phyloP scores from a whole-genome alignment of 2,113 vertebrate genomes.

The Chaenogobius annularis region DNA sequence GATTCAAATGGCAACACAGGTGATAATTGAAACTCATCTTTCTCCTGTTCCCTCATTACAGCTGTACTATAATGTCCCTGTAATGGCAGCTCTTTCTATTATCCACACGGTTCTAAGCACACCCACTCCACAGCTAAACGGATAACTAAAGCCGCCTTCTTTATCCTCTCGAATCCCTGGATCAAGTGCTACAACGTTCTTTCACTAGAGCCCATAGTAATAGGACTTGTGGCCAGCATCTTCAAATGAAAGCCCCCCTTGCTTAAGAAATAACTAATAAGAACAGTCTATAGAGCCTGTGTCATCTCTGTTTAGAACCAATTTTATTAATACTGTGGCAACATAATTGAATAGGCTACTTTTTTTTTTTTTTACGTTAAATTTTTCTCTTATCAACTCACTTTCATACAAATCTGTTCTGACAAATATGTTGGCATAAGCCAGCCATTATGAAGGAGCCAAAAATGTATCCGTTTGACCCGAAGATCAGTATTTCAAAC shows the following conservation, averaged over 20 bases:
- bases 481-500: too few relatives aligned
- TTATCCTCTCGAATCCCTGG: slow-evolving; percentile 59
- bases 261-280: background rate
- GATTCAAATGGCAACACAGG: slow-evolving; percentile 2
- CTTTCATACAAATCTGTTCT: too few relatives aligned
- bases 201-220: slow-evolving; percentile 52
- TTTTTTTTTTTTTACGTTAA: too few relatives aligned
- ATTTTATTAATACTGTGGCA: too few relatives aligned
- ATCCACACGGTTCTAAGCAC: slow-evolving; percentile 36
- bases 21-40: slow-evolving; percentile 50
- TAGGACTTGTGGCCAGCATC: slow-evolving; percentile 41
- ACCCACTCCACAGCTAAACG: slow-evolving; percentile 39
- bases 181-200: slow-evolving; percentile 57
- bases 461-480: too few relatives aligned
- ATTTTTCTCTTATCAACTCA: too few relatives aligned
- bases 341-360: too few relatives aligned
- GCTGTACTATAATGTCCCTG: slow-evolving; percentile 30
- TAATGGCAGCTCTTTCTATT: slow-evolving; percentile 41
- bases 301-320: background rate
- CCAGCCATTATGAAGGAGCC: too few relatives aligned
- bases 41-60: slow-evolving; percentile 44
- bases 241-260: slow-evolving; percentile 55
- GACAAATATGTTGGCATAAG: too few relatives aligned
- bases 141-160: slow-evolving; percentile 41
- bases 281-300: background rate